Percentiles rank a stretch among this genome's conserved stretches.
Conservation (phyloP, 2,888 invertebrate species). For the Conchocele bisecta region DNA sequence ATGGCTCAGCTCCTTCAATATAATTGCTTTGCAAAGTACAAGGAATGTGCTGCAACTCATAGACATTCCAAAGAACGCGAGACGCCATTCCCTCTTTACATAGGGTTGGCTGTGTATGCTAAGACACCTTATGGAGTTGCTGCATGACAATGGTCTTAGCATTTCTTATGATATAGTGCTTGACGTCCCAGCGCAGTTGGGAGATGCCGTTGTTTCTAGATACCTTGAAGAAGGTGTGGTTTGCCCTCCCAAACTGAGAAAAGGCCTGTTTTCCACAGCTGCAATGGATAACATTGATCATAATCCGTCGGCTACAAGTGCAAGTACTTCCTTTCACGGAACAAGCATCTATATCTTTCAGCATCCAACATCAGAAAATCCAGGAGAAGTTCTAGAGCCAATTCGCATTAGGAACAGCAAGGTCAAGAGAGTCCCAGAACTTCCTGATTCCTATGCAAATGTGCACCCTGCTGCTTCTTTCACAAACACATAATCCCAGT, state of each 20-base stretch:
- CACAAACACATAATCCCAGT: background rate
- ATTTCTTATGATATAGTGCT: slow-evolving; percentile 67
- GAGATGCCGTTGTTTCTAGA: slow-evolving; percentile 38
- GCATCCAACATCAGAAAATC: slow-evolving; percentile 20
- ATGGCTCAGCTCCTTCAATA: slow-evolving; percentile 29
- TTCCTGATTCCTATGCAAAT: slow-evolving; percentile 22
- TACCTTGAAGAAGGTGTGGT: slow-evolving; percentile 47
- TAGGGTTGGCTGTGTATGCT: slow-evolving; percentile 38
- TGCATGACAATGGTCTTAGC: slow-evolving; percentile 48
- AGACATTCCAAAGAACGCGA: slow-evolving; percentile 33
- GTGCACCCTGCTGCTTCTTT: slow-evolving; percentile 11
- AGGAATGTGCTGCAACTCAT: background rate
- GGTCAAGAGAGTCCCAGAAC: slow-evolving; percentile 25
- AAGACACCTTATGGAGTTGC: slow-evolving; percentile 42
- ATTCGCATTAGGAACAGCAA: background rate
- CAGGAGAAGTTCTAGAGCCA: slow-evolving; percentile 12
- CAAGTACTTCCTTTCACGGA: slow-evolving; percentile 38
- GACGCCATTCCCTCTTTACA: slow-evolving; percentile 31
- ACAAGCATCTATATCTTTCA: slow-evolving; percentile 40
- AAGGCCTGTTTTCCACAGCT: slow-evolving; percentile 56
- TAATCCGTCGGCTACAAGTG: slow-evolving; percentile 53
- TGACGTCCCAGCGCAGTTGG: slow-evolving; percentile 55
- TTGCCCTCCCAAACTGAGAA: slow-evolving; percentile 46
- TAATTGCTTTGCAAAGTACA: slow-evolving; percentile 24
- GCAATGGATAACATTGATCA: slow-evolving; percentile 66